Evolutionary conservation across 2,888 invertebrate genomes (phyloP).

Genomic region (Tinea trinotella): DNA sequence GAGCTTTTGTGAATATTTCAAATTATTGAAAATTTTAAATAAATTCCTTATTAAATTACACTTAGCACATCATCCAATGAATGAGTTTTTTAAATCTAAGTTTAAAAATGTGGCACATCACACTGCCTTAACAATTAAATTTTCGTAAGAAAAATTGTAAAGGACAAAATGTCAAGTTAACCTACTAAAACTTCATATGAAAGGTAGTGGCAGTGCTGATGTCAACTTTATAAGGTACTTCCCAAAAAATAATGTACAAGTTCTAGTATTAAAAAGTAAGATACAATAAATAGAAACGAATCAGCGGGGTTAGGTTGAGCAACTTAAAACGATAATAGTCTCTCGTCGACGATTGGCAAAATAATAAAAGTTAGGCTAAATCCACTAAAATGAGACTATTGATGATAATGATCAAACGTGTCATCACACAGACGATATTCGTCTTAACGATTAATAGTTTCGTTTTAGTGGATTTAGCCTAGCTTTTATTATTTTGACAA

Average conservation of each 20-base stretch:
- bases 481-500: too few species aligned
- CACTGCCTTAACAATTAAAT: not conserved
- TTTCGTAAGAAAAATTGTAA: slow-evolving; percentile 2
- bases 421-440: too few species aligned
- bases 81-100: not conserved
- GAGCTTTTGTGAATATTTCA: not conserved
- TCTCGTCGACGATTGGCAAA: too few species aligned
- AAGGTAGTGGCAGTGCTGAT: slow-evolving; percentile 3
- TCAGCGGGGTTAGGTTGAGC: too few species aligned
- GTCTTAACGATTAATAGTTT: too few species aligned
- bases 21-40: not conserved
- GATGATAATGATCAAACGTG: too few species aligned
- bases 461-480: too few species aligned
- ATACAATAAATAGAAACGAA: not conserved
- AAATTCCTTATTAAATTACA: not conserved
- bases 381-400: too few species aligned
- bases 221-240: not conserved
- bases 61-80: not conserved
- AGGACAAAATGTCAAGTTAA: slow-evolving; percentile 2
- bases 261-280: not conserved
- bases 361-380: too few species aligned
- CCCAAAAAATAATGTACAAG: too few species aligned
- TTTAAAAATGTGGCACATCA: slow-evolving; percentile 9
- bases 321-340: too few species aligned
- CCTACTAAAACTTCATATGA: not conserved